Percentiles rank a stretch among this genome's conserved stretches.
Conservation (phyloP, 64 coral and sea anemone genomes). For the Pachyseris speciosa region DNA sequence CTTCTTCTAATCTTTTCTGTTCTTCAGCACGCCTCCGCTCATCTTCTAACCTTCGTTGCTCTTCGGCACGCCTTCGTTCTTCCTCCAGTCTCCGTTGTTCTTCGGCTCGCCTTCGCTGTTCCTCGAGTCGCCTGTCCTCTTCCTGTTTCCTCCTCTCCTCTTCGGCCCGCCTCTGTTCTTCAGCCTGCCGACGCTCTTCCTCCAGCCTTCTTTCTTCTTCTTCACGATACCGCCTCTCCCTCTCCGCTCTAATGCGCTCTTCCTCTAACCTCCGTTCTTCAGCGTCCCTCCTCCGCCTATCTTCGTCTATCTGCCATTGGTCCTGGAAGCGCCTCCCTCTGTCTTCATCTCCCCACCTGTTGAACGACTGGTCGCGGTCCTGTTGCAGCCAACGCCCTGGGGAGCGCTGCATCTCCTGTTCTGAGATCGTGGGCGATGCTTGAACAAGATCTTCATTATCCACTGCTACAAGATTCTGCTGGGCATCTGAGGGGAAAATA, state of each 20-base stretch:
- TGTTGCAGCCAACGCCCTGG: conserved; percentile 69
- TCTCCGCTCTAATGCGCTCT: conserved; percentile 7
- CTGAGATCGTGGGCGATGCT: conserved; percentile 75
- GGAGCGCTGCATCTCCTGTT: conserved; percentile 77
- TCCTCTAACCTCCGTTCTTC: conserved; percentile 24
- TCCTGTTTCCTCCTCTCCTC: conserved; percentile 65
- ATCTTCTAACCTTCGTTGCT: conserved; percentile 47
- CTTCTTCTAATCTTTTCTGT: conserved; percentile 56
- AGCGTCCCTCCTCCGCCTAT: conserved; percentile 31
- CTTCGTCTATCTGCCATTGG: conserved; percentile 54
- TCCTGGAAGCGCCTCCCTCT: background rate
- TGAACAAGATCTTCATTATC: conserved; percentile 41
- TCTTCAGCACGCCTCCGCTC: conserved; percentile 60
- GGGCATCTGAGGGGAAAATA: conserved; percentile 40
- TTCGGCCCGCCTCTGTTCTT: conserved; percentile 58
- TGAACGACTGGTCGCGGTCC: background rate
- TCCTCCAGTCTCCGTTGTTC: conserved; percentile 70
- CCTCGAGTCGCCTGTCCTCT: conserved; percentile 42
- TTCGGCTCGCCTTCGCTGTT: conserved; percentile 47
- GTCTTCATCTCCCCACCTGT: conserved; percentile 40
- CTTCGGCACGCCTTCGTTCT: conserved; percentile 49
- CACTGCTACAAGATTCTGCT: conserved; percentile 25
- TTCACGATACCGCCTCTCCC: conserved; percentile 29
- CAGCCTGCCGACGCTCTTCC: conserved; percentile 16
- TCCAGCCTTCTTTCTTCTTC: conserved; percentile 33